Evolutionary conservation across 1,140 invertebrate species (phyloP), one percentile per base, ranked within the genome.

Genomic region (Sycobia sp.): DNA sequence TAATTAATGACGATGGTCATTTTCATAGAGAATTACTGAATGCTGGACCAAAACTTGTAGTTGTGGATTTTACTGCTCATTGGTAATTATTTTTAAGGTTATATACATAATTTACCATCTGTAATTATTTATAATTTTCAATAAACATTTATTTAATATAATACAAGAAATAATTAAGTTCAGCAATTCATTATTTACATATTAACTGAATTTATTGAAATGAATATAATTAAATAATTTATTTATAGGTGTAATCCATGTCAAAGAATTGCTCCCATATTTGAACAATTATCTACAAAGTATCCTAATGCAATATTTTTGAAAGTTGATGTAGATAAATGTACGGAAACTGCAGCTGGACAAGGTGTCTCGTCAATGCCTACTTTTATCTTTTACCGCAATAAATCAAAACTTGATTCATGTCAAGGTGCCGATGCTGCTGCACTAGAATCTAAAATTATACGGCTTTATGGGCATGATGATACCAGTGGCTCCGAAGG

Each of bases 321-420:
- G 0, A 97, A 99, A 84, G 91, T 98, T 2, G 96, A 98, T 82
- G 95, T 96, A 22, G 92, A 96, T 73, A 88, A 90, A 72, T 95
- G 93, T 72, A 87, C 88, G 46, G 93, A 94, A 72, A 93, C 92
- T 27, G 94, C 96, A 2, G 85, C 88, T 22, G 82, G 83, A 20
- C 90, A 98, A 76, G 92, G 92, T 41, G 91, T 99, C 16, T 90
- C 87, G 64, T 93, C 95, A 2, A 98, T 99, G 95, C 97, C 97
- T 8, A 99, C 97, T 7, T 99, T 99, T 76, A 90, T 97, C 64
- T 96, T 99, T 73, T 98, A 95, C 76, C 88, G 90, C 65, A 98
- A 96, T 76, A 68, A 74, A 27, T 64, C 85, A n/a, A 91, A 91
- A 81, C 82, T 97, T 69, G 92, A 91, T 72, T 78, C 86, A 13